Percentiles rank a stretch among this genome's conserved stretches.
These are phyloP conservation scores for Entosphenus tridentatus DNA, from an alignment of 2,113 vertebrate species.

Conservation along the genomic window DNA sequence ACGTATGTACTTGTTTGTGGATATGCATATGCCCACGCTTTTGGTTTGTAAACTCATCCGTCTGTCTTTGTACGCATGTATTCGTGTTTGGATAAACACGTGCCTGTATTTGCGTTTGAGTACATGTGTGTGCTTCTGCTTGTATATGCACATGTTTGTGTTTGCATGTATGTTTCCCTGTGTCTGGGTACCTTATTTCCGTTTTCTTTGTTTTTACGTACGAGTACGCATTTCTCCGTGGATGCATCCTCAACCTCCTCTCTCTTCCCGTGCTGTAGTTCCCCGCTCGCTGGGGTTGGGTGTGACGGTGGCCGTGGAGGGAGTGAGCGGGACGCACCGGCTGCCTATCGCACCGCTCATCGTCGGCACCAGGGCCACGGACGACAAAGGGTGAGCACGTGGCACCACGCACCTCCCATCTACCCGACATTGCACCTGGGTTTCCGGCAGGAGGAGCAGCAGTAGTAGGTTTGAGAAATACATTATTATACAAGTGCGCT, in stretches of 20 bases:
- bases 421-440: too few relatives aligned
- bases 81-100: not conserved
- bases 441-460: too few relatives aligned
- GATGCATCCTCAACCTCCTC: too few relatives aligned
- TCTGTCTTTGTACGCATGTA: too few relatives aligned
- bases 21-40: not conserved
- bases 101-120: not conserved
- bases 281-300: constrained; percentile 60
- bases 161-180: not conserved
- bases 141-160: not conserved
- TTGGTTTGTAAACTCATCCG: too few relatives aligned
- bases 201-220: too few relatives aligned
- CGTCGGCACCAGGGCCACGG: constrained; percentile 76
- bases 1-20: too few relatives aligned
- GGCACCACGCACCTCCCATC: not conserved
- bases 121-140: not conserved
- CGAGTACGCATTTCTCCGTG: too few relatives aligned
- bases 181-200: too few relatives aligned
- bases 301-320: constrained; percentile 69
- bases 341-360: constrained; percentile 85
- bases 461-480: too few relatives aligned
- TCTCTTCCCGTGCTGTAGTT: constrained; percentile 23
- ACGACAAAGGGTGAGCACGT: constrained; percentile 66
- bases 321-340: constrained; percentile 56
- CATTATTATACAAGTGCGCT: too few relatives aligned